These are phyloP conservation scores for Cepaea hortensis DNA, from an alignment of 2,888 invertebrate species.

Conservation along the genomic window DNA sequence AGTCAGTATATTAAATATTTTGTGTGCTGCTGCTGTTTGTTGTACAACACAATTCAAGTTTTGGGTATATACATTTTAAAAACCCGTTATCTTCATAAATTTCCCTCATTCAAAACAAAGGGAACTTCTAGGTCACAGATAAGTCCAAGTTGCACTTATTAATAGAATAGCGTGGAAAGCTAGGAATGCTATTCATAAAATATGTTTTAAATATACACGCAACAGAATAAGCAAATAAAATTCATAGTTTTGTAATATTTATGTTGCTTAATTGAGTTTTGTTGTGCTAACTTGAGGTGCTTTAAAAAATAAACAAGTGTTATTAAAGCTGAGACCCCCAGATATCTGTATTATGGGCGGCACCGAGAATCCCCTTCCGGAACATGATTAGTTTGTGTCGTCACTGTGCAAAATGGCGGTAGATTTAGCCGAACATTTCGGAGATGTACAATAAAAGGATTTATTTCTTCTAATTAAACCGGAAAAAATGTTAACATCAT, in stretches of 20 bases:
- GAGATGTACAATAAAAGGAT: conserved; percentile 43
- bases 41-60: too few species aligned
- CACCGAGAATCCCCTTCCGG: conserved; percentile 43
- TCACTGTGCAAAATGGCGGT: conserved; percentile 69
- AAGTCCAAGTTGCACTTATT: neutral
- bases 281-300: neutral
- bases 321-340: neutral
- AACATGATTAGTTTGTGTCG: conserved; percentile 35
- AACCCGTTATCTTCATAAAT: too few species aligned
- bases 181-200: too few species aligned
- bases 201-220: neutral
- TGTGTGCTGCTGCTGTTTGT: too few species aligned
- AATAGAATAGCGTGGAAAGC: neutral
- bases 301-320: neutral
- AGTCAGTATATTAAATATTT: too few species aligned
- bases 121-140: conserved; percentile 29
- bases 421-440: conserved; percentile 65
- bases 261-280: neutral
- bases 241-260: neutral
- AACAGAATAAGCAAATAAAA: neutral
- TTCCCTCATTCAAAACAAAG: conserved; percentile 28
- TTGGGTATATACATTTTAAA: too few species aligned
- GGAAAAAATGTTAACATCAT: conserved; percentile 73
- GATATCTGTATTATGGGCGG: conserved; percentile 19
- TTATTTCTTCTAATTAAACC: neutral